phyloP scores from a whole-genome alignment of 2,888 invertebrate genomes.

The Bellardia pandia region DNA sequence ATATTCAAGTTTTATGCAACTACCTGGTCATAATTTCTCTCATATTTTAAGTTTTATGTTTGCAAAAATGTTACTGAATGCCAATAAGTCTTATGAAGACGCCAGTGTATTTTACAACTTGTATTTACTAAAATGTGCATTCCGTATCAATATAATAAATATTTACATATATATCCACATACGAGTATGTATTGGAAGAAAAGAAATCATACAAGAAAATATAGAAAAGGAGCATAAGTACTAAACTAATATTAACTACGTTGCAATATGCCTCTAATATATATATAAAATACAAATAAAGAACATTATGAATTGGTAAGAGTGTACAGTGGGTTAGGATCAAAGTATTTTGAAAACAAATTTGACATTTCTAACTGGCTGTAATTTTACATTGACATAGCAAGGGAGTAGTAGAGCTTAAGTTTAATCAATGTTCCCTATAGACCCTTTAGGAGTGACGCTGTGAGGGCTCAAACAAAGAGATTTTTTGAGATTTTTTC shows the following conservation, averaged over 20 bases:
- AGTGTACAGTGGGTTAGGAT: not conserved
- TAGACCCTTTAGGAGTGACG: no score
- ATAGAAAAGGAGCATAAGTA: not conserved
- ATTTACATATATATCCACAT: constrained; percentile 5
- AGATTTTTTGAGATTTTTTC: no score
- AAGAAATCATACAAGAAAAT: not conserved
- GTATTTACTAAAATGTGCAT: constrained; percentile 31
- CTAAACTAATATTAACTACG: constrained; percentile 63
- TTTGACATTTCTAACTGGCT: no score
- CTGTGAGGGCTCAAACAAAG: no score
- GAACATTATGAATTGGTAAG: constrained; percentile 12
- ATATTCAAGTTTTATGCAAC: no score
- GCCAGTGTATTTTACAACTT: constrained; percentile 39
- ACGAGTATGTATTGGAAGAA: not conserved
- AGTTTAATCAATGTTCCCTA: no score
- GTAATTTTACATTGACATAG: no score
- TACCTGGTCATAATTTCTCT: no score
- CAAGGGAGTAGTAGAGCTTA: no score
- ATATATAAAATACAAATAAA: constrained; percentile 13
- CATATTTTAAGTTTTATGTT: no score
- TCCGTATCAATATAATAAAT: constrained; percentile 53
- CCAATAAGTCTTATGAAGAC: not conserved
- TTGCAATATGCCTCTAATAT: constrained; percentile 65
- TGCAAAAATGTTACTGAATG: no score
- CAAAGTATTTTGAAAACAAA: no score